phyloP scores from a whole-genome alignment of 2,797 vertebrate species.

The Trachurus trachurus region DNA sequence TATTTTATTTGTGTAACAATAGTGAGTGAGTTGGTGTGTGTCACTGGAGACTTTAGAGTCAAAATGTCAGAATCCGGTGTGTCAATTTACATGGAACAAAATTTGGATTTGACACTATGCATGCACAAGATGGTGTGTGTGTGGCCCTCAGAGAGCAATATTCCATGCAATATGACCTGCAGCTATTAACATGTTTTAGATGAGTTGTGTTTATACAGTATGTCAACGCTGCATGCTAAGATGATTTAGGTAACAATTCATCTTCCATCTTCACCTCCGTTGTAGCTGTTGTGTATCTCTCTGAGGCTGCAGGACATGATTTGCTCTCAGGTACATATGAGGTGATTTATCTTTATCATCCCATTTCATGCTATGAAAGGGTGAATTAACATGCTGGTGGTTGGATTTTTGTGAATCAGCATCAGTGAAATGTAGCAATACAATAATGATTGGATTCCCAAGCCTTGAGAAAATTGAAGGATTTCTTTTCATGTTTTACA shows the following conservation, averaged over 20 bases:
- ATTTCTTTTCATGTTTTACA: constrained; percentile 16
- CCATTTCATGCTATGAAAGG: constrained; percentile 8
- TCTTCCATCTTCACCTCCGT: constrained; percentile 23
- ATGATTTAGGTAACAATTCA: constrained; percentile 28
- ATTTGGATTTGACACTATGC: neutral
- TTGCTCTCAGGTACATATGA: constrained; percentile 28
- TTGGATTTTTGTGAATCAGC: constrained; percentile 26
- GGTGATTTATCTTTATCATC: constrained; percentile 23
- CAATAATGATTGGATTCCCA: constrained; percentile 18
- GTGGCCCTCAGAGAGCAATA: neutral
- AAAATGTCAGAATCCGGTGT: neutral
- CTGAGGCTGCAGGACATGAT: constrained; percentile 21
- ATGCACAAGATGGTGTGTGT: neutral
- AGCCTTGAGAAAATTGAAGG: neutral
- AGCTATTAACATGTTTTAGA: neutral
- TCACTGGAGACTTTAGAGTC: neutral
- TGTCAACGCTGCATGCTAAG: constrained; percentile 42
- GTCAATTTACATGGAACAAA: too few relatives aligned
- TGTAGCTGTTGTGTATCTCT: constrained; percentile 2
- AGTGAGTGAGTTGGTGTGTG: neutral
- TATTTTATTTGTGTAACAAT: neutral
- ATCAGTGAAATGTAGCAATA: constrained; percentile 42
- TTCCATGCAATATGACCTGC: neutral
- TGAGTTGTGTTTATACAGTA: constrained; percentile 20
- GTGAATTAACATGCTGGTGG: constrained; percentile 10